Evolutionary conservation across 2,888 invertebrate species (phyloP).

Genomic region (Nemurella pictetii): DNA sequence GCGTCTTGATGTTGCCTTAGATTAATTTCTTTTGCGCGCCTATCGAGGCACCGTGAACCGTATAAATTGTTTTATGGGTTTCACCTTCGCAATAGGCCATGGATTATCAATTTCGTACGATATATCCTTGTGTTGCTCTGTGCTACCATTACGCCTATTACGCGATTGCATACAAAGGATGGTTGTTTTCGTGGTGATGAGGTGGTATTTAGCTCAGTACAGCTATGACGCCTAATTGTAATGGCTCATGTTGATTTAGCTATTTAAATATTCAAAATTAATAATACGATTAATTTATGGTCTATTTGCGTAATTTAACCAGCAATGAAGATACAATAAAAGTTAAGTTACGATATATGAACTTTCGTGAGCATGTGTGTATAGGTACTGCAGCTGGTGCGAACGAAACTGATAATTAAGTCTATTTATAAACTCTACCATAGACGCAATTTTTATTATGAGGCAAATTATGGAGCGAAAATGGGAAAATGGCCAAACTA

Average conservation of each 20-base stretch:
- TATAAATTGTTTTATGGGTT: not conserved
- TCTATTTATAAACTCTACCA: not conserved
- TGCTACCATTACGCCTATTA: not conserved
- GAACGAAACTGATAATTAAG: not conserved
- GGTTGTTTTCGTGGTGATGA: not conserved
- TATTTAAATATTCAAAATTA: not conserved
- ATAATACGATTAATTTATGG: not conserved
- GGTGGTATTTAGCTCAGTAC: not conserved
- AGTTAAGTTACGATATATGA: not conserved
- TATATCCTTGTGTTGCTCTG: not conserved
- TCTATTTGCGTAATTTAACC: not conserved
- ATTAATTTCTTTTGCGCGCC: no score
- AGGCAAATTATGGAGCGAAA: no score
- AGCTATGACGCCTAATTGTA: not conserved
- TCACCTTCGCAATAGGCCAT: not conserved
- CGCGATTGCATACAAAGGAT: no score
- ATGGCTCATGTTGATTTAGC: not conserved
- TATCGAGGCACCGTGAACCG: no score
- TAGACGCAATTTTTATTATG: no score
- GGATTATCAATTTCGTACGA: not conserved
- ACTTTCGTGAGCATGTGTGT: not conserved
- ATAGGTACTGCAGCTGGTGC: not conserved
- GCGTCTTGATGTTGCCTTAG: no score
- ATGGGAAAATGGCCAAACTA: no score
- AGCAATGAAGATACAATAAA: not conserved